These are phyloP conservation scores for Drosophila ohnishii DNA, from an alignment of 1,140 invertebrate species.

Conservation along the genomic window DNA sequence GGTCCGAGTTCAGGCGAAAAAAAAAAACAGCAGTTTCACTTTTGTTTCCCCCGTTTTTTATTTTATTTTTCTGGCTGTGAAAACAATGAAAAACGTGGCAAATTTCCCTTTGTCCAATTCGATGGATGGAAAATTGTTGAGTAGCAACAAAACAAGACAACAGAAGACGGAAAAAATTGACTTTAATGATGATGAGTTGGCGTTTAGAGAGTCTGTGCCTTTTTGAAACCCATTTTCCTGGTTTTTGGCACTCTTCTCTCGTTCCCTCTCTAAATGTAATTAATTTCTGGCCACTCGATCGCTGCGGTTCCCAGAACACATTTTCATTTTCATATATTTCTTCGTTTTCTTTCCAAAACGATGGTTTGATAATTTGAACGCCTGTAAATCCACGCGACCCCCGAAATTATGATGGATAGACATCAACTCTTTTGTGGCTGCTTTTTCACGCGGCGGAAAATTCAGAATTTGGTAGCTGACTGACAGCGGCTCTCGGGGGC, in stretches of 20 bases:
- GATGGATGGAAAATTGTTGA: slow-evolving; percentile 67
- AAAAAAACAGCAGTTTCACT: slow-evolving; percentile 69
- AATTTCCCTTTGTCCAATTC: slow-evolving; percentile 79
- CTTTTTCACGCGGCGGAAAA: slow-evolving; percentile 69
- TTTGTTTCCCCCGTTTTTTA: slow-evolving; percentile 39
- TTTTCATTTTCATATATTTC: slow-evolving; percentile 48
- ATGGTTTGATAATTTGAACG: slow-evolving; percentile 70
- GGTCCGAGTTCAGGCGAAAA: slow-evolving; percentile 59
- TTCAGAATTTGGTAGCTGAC: slow-evolving; percentile 41
- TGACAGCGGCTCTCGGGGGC: slow-evolving; percentile 62
- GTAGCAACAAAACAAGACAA: slow-evolving; percentile 60
- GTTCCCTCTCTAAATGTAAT: slow-evolving; percentile 64
- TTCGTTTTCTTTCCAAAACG: slow-evolving; percentile 31
- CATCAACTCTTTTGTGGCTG: slow-evolving; percentile 47
- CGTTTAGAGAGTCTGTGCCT: slow-evolving; percentile 66
- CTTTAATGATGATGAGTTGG: slow-evolving; percentile 81
- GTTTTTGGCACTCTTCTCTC: slow-evolving; percentile 26
- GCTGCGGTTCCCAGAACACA: slow-evolving; percentile 45
- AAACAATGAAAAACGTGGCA: slow-evolving; percentile 82
- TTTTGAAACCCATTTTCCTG: slow-evolving; percentile 33
- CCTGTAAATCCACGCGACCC: slow-evolving; percentile 78
- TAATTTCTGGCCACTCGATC: slow-evolving; percentile 59
- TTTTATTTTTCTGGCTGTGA: slow-evolving; percentile 35
- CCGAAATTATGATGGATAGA: slow-evolving; percentile 78
- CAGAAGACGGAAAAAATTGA: slow-evolving; percentile 64